phyloP scores from a whole-genome alignment of 2,113 vertebrate genomes.

The Neopipo cinnamomea region DNA sequence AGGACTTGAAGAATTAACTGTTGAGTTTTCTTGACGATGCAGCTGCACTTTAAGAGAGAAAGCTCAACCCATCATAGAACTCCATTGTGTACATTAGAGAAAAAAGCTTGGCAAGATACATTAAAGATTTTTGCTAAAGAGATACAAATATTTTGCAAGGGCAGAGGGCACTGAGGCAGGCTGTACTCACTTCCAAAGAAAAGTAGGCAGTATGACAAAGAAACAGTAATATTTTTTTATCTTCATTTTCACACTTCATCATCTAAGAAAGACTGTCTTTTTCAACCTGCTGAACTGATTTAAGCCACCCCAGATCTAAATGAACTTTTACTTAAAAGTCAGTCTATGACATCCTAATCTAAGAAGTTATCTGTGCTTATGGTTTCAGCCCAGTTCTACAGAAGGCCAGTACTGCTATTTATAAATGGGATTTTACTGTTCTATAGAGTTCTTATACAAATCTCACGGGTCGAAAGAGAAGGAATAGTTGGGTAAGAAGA shows the following conservation, averaged over 20 bases:
- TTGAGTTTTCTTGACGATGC: constrained; percentile 45
- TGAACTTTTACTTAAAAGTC: constrained; percentile 37
- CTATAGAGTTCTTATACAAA: background rate
- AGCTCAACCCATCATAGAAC: constrained; percentile 46
- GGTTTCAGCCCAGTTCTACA: background rate
- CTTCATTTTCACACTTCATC: constrained; percentile 62
- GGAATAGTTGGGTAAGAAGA: background rate
- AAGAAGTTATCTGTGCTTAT: background rate
- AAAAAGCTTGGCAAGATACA: constrained; percentile 56
- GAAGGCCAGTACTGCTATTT: constrained; percentile 20
- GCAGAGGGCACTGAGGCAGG: constrained; percentile 41
- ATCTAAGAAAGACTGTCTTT: constrained; percentile 50
- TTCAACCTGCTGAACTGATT: constrained; percentile 62
- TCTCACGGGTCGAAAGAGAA: background rate
- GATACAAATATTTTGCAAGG: constrained; percentile 68
- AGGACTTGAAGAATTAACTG: constrained; percentile 68
- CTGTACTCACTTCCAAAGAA: constrained; percentile 53
- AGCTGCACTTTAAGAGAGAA: constrained; percentile 50
- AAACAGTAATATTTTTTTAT: constrained; percentile 63
- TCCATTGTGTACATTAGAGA: constrained; percentile 49
- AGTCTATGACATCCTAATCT: constrained; percentile 7
- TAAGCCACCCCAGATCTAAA: constrained; percentile 24
- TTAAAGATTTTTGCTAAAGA: constrained; percentile 61
- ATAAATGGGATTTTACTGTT: background rate
- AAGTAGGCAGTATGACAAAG: constrained; percentile 60